Percentiles rank a stretch among this genome's conserved stretches.
Conservation (phyloP, 2,113 vertebrate species). For the Sigmodon hispidus region DNA sequence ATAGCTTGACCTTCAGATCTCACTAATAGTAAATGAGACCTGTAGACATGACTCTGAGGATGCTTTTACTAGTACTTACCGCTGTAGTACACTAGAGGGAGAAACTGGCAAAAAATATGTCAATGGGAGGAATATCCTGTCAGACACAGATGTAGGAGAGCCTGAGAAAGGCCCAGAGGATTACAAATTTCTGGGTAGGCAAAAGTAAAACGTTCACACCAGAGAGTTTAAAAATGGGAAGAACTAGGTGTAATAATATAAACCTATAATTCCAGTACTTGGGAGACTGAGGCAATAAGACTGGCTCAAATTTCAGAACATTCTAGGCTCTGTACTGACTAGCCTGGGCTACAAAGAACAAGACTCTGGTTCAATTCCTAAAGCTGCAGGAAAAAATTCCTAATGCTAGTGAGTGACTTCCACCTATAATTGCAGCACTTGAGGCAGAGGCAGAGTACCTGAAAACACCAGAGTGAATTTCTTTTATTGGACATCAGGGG, state of each 20-base stretch:
- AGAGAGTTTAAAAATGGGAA: background rate
- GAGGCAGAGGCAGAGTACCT: background rate
- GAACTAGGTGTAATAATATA: background rate
- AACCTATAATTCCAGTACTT: background rate
- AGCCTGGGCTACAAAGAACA: background rate
- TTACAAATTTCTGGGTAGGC: background rate
- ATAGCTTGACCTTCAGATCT: background rate
- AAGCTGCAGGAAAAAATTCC: background rate
- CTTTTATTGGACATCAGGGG: background rate
- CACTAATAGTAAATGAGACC: background rate
- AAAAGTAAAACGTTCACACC: background rate
- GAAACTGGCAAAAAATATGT: constrained; percentile 1
- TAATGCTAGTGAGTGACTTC: background rate
- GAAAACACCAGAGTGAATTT: background rate
- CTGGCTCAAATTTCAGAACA: background rate
- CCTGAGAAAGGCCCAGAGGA: background rate
- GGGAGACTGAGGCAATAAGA: background rate
- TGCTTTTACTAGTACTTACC: constrained; percentile 23
- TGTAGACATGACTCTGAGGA: background rate
- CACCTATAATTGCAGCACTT: background rate
- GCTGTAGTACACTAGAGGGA: background rate
- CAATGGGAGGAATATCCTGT: background rate
- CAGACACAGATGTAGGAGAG: background rate
- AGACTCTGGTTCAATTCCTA: background rate
- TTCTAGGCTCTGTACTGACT: background rate